Conservation (phyloP, 2,888 invertebrate genomes). For the Drosophila ustulata region DNA sequence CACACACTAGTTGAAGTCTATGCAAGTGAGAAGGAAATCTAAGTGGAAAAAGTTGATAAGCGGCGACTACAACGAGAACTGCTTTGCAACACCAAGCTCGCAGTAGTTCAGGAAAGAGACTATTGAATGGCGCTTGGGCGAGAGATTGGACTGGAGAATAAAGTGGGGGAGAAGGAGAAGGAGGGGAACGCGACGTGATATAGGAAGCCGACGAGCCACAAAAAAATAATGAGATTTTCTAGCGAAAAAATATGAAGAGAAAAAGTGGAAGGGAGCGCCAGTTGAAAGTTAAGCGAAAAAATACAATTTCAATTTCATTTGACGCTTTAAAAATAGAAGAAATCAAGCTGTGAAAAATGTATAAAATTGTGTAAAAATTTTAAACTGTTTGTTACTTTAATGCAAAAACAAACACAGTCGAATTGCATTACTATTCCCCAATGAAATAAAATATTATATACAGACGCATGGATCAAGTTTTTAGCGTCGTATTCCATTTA, state of each 20-base stretch:
- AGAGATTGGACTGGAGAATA: neutral
- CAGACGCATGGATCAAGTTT: too few relatives aligned
- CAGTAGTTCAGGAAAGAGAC: slow-evolving; percentile 14
- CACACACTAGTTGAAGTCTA: slow-evolving; percentile 9
- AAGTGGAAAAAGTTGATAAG: slow-evolving; percentile 71
- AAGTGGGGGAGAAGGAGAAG: neutral
- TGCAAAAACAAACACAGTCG: too few relatives aligned
- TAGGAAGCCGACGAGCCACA: slow-evolving; percentile 31
- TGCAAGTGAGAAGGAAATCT: slow-evolving; percentile 50
- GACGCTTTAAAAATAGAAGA: slow-evolving; percentile 28
- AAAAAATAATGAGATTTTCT: slow-evolving; percentile 58
- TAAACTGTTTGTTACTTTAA: neutral
- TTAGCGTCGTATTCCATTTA: too few relatives aligned
- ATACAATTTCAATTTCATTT: slow-evolving; percentile 32
- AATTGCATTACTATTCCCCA: too few relatives aligned
- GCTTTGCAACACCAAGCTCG: slow-evolving; percentile 52
- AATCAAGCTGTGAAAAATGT: neutral
- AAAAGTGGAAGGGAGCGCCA: slow-evolving; percentile 1
- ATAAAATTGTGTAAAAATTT: neutral
- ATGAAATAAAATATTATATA: too few relatives aligned
- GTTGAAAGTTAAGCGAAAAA: slow-evolving; percentile 10
- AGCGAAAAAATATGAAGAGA: slow-evolving; percentile 24
- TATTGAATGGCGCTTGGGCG: slow-evolving; percentile 29
- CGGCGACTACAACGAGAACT: slow-evolving; percentile 46
- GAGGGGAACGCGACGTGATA: slow-evolving; percentile 1